Conservation (phyloP, 2,797 vertebrate species). For the Odontamblyopus lacepedii region DNA sequence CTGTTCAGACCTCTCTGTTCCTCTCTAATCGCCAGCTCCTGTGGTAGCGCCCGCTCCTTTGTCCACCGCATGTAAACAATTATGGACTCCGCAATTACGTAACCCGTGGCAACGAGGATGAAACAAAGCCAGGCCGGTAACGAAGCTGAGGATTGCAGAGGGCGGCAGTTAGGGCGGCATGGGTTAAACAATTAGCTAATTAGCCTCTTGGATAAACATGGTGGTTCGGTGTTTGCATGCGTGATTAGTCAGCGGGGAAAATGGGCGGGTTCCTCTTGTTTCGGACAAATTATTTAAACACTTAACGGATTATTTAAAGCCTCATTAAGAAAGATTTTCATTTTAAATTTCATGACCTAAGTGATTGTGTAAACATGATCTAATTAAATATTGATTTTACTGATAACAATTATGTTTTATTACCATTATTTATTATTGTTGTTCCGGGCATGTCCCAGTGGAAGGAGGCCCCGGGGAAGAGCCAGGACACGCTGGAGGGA, state of each 20-base stretch:
- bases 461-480: too few relatives aligned
- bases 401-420: too few relatives aligned
- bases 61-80: conserved; percentile 59
- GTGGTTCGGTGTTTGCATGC: conserved; percentile 32
- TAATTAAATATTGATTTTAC: too few relatives aligned
- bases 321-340: too few relatives aligned
- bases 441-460: too few relatives aligned
- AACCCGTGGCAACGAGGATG: conserved; percentile 45
- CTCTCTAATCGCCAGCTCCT: conserved; percentile 23
- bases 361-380: too few relatives aligned
- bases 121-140: conserved; percentile 38
- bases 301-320: not conserved
- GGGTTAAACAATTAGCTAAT: conserved; percentile 55
- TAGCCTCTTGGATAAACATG: conserved; percentile 52
- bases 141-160: conserved; percentile 37
- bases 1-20: conserved; percentile 11
- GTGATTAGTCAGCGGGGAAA: conserved; percentile 38
- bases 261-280: not conserved
- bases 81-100: conserved; percentile 49
- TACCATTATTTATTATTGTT: too few relatives aligned
- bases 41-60: conserved; percentile 14
- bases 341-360: too few relatives aligned
- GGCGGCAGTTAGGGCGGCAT: conserved; percentile 31
- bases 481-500: too few relatives aligned
- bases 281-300: not conserved